These are phyloP conservation scores for Apotomis turbidana DNA, from an alignment of 2,888 invertebrate species.

Conservation along the genomic window DNA sequence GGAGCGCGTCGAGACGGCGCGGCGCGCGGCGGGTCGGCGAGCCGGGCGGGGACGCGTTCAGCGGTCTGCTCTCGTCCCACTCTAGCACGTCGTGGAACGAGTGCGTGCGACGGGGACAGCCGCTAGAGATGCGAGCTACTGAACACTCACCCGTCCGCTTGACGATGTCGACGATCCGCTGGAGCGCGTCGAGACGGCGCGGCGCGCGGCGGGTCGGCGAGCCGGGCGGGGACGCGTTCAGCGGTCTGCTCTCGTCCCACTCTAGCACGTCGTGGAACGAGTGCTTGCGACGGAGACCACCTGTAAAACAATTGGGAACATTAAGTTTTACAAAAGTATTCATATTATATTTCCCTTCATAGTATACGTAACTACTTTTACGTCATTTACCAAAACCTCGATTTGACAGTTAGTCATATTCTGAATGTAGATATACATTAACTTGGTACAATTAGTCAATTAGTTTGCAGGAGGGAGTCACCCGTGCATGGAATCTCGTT, in stretches of 20 bases:
- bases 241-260: conserved; percentile 83
- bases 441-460: no score
- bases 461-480: no score
- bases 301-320: conserved; percentile 49
- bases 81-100: conserved; percentile 86
- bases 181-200: not conserved
- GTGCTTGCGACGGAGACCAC: conserved; percentile 88
- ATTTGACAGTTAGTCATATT: no score
- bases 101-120: no score
- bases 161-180: conserved; percentile 75
- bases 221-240: conserved; percentile 84
- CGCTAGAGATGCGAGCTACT: not conserved
- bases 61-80: conserved; percentile 83
- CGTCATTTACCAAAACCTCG: no score
- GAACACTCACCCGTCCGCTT: not conserved
- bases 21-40: conserved; percentile 74
- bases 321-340: not conserved
- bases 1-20: conserved; percentile 63
- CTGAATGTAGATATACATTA: no score
- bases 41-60: conserved; percentile 84
- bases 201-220: conserved; percentile 66
- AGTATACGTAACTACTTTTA: no score
- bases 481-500: no score
- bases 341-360: no score
- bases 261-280: conserved; percentile 91